Percentiles rank a stretch among this genome's conserved stretches.
Evolutionary conservation across 2,797 vertebrate genomes (phyloP).

Genomic region (Acridotheres tristis): DNA sequence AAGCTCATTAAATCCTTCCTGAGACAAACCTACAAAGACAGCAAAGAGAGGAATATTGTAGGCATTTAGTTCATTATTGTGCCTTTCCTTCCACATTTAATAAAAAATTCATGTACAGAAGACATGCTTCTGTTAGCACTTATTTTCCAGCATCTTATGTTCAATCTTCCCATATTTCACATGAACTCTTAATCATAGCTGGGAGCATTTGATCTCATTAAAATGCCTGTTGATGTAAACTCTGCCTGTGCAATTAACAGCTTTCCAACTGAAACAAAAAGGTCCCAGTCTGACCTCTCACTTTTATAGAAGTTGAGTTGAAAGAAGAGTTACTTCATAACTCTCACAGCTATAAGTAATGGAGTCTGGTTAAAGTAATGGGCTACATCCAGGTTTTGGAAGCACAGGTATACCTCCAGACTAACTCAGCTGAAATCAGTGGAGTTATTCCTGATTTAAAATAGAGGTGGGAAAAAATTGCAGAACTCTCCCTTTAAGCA

Average conservation of each 20-base stretch:
- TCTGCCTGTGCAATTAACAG: not conserved
- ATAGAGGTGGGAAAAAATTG: not conserved
- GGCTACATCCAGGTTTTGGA: not conserved
- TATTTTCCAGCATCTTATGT: not conserved
- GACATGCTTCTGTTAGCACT: not conserved
- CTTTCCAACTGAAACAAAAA: slow-evolving; percentile 1
- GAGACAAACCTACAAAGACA: not conserved
- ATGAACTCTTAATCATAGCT: not conserved
- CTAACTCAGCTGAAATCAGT: not conserved
- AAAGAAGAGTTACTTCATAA: not conserved
- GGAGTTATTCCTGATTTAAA: not conserved
- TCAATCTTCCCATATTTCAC: not conserved
- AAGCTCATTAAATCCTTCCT: not conserved
- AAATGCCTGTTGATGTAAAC: not conserved
- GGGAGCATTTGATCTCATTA: slow-evolving; percentile 8
- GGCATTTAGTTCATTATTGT: slow-evolving; percentile 15
- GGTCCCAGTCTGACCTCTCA: not conserved
- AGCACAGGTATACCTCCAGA: not conserved
- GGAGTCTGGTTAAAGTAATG: not conserved
- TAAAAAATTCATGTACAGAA: slow-evolving; percentile 28
- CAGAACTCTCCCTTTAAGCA: not conserved
- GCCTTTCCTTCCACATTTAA: not conserved
- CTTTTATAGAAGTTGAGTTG: not conserved
- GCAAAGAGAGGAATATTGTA: not conserved
- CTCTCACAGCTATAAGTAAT: not conserved